A percentile compares a stretch with the other conserved stretches of the same genome.
Evolutionary conservation across 1,140 invertebrate species (phyloP).

Genomic region (Cyrtorhinus lividipennis): DNA sequence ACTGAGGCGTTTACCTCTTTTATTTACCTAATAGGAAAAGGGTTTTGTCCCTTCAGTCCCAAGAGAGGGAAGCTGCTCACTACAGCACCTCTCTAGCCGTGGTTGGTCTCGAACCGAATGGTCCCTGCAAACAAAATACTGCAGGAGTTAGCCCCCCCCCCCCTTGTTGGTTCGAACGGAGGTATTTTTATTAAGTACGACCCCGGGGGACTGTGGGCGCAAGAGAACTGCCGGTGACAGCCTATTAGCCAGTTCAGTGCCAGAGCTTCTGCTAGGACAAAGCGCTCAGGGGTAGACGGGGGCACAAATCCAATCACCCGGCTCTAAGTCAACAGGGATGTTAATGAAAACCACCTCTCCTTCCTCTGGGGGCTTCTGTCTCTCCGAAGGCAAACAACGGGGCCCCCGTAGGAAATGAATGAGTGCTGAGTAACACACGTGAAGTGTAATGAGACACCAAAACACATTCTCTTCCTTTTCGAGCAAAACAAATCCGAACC

Average conservation of each 20-base stretch:
- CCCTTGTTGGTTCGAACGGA: no score
- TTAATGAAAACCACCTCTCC: slow-evolving; percentile 1
- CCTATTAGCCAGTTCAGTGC: slow-evolving; percentile 7
- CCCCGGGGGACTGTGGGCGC: not conserved
- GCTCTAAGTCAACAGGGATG: slow-evolving; percentile 8
- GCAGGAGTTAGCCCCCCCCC: not conserved
- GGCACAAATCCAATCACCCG: slow-evolving; percentile 9
- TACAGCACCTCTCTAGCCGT: not conserved
- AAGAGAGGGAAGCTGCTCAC: no score
- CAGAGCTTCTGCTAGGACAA: not conserved
- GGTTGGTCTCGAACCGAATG: not conserved
- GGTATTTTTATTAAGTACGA: not conserved
- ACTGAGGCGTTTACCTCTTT: not conserved
- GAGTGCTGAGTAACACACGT: slow-evolving; percentile 6
- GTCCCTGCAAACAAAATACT: not conserved
- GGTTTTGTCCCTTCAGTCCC: not conserved
- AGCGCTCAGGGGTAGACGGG: not conserved
- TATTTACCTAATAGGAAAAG: slow-evolving; percentile 6
- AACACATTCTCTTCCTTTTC: not conserved
- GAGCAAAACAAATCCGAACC: not conserved
- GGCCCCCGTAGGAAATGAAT: slow-evolving; percentile 1
- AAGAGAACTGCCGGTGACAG: not conserved
- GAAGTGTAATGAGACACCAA: slow-evolving; percentile 6
- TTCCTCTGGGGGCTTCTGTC: not conserved
- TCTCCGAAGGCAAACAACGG: not conserved